Base-by-base conservation (phyloP, 2,113 vertebrate species). In the Thryonomys swinderianus region DNA sequence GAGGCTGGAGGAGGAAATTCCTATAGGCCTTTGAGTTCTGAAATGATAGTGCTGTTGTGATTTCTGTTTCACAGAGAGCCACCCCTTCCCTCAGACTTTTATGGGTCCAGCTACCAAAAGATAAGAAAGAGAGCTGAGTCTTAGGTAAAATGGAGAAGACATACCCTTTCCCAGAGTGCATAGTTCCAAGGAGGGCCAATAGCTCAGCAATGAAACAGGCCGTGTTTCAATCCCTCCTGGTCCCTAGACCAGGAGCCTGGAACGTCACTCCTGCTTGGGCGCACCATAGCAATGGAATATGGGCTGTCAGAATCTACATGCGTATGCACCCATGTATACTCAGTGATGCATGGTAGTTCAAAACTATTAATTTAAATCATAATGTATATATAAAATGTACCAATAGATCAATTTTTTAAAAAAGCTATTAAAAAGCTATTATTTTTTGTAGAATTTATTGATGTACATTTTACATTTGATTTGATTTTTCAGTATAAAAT, bases 401-500 rank as follows among this genome's bases (percentile, higher is more conserved):
- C 48, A 51, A 51, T 51, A 51, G 10, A 51, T 51, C 48, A 51
- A 51, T 51, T 51, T 51, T 51, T 51, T 59, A 34, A 34, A 51
- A 51, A 51, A 51, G 48, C 48, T 51, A 51, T 51, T 51, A 51
- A 51, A 7, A n/a, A n/a, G n/a, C n/a, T n/a, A n/a, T n/a, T n/a
- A n/a, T n/a, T n/a, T n/a, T n/a, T n/a, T n/a, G n/a, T 85, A 69
- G 32, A 40, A 93, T 71, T 71, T 81, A 85, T 76, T 88, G 51
- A 61, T 42, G 32, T 2, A 32, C 69, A 88, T 82, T 85, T 64
- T 85, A 66, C 61, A 93, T 80, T 90, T 76, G 8, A 76, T 81
- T 79, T 71, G 21, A 76, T 91, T 88, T 93, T 89, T 40, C 85
- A 80, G 40, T 78, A 34, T 48, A 94, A 74, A 79, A 67, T 30